Evolutionary conservation across 1,140 invertebrate genomes (phyloP).

Genomic region (Steinernema khuongi): DNA sequence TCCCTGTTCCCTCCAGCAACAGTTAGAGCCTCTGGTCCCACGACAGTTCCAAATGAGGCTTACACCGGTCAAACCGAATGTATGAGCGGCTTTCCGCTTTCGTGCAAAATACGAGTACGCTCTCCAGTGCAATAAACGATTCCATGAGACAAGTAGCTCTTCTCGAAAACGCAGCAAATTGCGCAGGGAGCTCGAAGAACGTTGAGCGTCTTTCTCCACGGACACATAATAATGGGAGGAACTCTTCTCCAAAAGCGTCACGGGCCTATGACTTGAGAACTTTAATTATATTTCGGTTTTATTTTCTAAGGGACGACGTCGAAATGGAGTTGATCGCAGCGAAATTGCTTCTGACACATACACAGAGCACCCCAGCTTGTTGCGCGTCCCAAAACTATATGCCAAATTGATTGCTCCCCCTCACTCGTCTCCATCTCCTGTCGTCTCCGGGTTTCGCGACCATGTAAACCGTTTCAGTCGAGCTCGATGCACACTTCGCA

Average conservation of each 20-base stretch:
- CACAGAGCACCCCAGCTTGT: background rate
- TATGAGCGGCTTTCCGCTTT: background rate
- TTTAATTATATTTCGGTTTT: conserved; percentile 17
- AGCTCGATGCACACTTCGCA: background rate
- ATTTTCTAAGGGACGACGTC: background rate
- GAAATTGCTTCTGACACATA: conserved; percentile 11
- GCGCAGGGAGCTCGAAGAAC: too few relatives aligned
- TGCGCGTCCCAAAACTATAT: conserved; percentile 10
- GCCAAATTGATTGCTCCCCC: conserved; percentile 13
- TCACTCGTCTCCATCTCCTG: background rate
- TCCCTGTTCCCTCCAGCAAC: too few relatives aligned
- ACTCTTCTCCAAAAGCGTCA: background rate
- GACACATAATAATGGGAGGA: background rate
- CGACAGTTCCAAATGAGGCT: background rate
- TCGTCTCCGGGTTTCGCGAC: background rate
- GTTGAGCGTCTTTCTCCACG: background rate
- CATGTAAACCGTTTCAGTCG: background rate
- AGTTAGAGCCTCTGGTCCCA: background rate
- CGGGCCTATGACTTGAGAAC: background rate
- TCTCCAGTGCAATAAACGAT: too few relatives aligned
- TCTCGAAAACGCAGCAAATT: too few relatives aligned
- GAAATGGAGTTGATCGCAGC: conserved; percentile 3
- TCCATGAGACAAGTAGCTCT: too few relatives aligned
- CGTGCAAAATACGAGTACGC: background rate
- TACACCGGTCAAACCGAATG: background rate